Percentiles rank a stretch among this genome's conserved stretches.
phyloP scores from a whole-genome alignment of 1,140 invertebrate species.

The Ceratina australensis region DNA sequence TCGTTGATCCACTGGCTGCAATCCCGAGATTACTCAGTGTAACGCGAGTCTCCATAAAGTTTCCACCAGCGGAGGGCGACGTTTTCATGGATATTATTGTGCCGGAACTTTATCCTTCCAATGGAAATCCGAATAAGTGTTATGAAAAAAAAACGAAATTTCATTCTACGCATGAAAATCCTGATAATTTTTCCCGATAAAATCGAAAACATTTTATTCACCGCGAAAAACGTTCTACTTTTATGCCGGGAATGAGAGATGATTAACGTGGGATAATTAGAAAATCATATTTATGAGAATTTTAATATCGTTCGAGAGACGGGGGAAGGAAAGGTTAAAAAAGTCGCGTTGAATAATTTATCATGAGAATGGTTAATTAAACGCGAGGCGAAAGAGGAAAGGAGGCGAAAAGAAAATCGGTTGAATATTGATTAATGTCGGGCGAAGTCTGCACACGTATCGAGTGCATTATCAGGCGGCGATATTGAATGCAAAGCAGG shows the following conservation, averaged over 20 bases:
- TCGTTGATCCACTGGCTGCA: not conserved
- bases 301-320: constrained; percentile 9
- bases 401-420: not conserved
- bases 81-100: not conserved
- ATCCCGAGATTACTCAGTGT: not conserved
- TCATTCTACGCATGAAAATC: not conserved
- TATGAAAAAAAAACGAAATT: too few species aligned
- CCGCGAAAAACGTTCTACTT: too few species aligned
- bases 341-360: constrained; percentile 28
- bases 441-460: not conserved
- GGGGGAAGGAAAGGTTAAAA: not conserved
- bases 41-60: not conserved
- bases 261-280: too few species aligned
- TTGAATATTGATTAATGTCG: constrained; percentile 39
- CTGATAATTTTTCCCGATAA: not conserved
- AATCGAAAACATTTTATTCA: too few species aligned
- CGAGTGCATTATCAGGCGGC: constrained; percentile 24
- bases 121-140: not conserved
- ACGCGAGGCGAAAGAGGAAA: not conserved
- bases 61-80: not conserved
- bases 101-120: not conserved
- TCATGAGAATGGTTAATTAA: not conserved
- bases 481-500: constrained; percentile 42
- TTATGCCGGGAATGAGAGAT: too few species aligned
- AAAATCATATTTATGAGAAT: not conserved